Evolutionary conservation across 1,140 invertebrate species (phyloP).

Genomic region (Apocrypta bakeri): DNA sequence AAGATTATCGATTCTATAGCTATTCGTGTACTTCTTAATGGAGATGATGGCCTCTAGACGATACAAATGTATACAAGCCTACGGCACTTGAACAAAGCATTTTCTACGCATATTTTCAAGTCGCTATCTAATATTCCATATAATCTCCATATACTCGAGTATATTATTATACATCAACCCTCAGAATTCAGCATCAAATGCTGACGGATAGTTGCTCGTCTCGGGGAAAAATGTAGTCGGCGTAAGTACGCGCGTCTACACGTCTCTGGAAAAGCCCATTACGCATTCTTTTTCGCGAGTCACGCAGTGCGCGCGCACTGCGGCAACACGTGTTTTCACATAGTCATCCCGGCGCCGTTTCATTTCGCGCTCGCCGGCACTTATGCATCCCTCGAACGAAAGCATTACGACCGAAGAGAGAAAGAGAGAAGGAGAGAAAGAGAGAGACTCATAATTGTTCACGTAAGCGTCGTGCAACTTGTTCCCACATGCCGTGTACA

Average conservation of each 20-base stretch:
- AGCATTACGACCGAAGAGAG: conserved; percentile 18
- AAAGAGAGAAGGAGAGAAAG: background rate
- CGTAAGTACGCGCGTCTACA: background rate
- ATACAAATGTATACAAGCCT: no score
- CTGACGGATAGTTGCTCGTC: no score
- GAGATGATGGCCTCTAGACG: no score
- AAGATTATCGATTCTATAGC: no score
- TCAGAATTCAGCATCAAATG: no score
- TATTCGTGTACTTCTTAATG: no score
- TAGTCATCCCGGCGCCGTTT: conserved; percentile 37
- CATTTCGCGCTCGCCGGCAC: conserved; percentile 15
- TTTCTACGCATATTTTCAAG: no score
- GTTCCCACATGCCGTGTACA: conserved; percentile 14
- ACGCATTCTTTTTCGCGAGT: conserved; percentile 40
- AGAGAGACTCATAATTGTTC: conserved; percentile 29
- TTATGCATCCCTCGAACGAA: conserved; percentile 35
- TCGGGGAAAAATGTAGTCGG: no score
- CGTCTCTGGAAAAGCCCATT: conserved; percentile 46
- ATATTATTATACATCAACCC: no score
- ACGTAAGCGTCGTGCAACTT: conserved; percentile 27
- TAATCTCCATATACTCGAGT: no score
- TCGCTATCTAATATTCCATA: no score
- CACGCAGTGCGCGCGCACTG: background rate
- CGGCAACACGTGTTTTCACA: conserved; percentile 36
- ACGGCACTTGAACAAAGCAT: no score